Conservation (phyloP, 2,797 vertebrate genomes). For the Pelochelys cantorii region DNA sequence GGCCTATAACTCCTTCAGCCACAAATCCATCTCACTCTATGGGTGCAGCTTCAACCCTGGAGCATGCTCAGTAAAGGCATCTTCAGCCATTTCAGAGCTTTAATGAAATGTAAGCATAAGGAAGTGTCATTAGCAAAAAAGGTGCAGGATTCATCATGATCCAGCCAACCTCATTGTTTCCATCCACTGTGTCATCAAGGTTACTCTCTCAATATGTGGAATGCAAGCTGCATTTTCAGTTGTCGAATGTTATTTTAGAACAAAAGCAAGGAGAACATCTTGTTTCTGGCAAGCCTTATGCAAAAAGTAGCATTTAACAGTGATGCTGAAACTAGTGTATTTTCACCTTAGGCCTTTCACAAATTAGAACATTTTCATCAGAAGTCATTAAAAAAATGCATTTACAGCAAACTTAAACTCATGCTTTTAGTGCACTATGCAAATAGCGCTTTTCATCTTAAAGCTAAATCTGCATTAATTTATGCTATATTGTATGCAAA, state of each 20-base stretch:
- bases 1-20: conserved; percentile 76
- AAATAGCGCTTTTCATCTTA: conserved; percentile 42
- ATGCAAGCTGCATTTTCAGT: conserved; percentile 13
- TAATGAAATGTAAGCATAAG: conserved; percentile 79
- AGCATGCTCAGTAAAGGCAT: conserved; percentile 82
- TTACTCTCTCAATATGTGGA: background rate
- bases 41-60: conserved; percentile 78
- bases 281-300: conserved; percentile 41
- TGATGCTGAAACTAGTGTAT: background rate
- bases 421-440: conserved; percentile 25
- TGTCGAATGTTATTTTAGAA: conserved; percentile 49
- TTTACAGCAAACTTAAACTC: background rate
- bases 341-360: conserved; percentile 37
- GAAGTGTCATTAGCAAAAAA: conserved; percentile 74
- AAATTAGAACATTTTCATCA: conserved; percentile 38
- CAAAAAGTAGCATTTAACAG: conserved; percentile 28
- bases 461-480: conserved; percentile 41
- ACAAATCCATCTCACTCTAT: conserved; percentile 79
- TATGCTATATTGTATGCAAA: conserved; percentile 4
- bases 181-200: conserved; percentile 41
- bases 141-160: conserved; percentile 23
- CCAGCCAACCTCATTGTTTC: conserved; percentile 34
- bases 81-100: conserved; percentile 82
- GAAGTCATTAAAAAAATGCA: conserved; percentile 28
- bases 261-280: conserved; percentile 57